Evolutionary conservation across 2,797 vertebrate genomes (phyloP).

Genomic region (Rhabdomys pumilio): DNA sequence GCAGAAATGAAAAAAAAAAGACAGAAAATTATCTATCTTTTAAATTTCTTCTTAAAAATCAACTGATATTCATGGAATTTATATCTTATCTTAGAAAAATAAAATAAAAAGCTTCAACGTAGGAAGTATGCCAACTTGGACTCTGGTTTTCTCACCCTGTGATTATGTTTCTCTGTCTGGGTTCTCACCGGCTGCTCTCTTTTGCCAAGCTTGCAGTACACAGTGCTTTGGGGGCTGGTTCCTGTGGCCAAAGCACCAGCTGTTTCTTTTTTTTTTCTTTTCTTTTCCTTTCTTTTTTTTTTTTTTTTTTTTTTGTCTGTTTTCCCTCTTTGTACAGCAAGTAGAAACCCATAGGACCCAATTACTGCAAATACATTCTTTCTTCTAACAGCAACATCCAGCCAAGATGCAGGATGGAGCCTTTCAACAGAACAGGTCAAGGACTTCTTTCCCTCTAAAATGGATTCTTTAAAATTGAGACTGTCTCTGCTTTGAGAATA

Average conservation of each 20-base stretch:
- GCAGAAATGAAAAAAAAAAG: not conserved
- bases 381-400: not conserved
- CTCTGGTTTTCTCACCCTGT: not conserved
- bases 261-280: constrained; percentile 39
- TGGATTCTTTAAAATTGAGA: constrained; percentile 49
- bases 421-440: constrained; percentile 35
- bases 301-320: not conserved
- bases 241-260: constrained; percentile 51
- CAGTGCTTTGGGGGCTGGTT: constrained; percentile 12
- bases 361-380: constrained; percentile 51
- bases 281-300: constrained; percentile 42
- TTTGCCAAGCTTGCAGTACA: not conserved
- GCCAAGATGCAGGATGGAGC: constrained; percentile 22
- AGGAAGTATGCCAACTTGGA: not conserved
- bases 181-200: not conserved
- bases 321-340: constrained; percentile 36
- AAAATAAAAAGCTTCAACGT: not conserved
- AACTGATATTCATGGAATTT: not conserved
- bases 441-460: constrained; percentile 63
- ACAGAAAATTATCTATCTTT: not conserved
- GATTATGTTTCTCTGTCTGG: not conserved
- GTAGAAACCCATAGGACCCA: constrained; percentile 74
- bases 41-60: constrained; percentile 47
- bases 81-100: constrained; percentile 20
- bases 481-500: constrained; percentile 39